Percentiles rank a stretch among this genome's conserved stretches.
These are phyloP conservation scores for Poecilobothrus nobilitatus DNA, from an alignment of 2,888 invertebrate species.

Conservation along the genomic window DNA sequence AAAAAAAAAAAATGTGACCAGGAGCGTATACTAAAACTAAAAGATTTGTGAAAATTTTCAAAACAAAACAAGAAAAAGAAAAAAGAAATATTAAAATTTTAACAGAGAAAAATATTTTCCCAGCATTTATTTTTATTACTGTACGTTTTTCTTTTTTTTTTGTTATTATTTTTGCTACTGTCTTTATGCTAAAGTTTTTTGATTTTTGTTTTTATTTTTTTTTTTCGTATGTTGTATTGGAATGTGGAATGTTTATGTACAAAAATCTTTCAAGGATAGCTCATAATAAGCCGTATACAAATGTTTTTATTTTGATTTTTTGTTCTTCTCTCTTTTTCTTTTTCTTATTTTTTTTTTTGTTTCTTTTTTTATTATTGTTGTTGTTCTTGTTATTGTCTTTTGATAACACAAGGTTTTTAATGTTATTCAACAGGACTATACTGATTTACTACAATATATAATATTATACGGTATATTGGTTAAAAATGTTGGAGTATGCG, in stretches of 20 bases:
- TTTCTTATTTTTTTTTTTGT: neutral
- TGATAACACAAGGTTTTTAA: neutral
- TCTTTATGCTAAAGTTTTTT: too few relatives aligned
- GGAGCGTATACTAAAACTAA: neutral
- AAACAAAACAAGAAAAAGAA: neutral
- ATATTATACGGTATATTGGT: neutral
- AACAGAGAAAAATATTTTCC: neutral
- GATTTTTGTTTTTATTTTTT: neutral
- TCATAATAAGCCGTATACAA: slow-evolving; percentile 4
- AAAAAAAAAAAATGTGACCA: neutral
- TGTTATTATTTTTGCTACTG: neutral
- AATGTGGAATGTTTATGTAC: neutral
- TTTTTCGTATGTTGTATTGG: neutral
- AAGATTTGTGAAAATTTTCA: neutral
- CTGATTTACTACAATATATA: neutral
- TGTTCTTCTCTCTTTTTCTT: too few relatives aligned
- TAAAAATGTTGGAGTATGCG: neutral
- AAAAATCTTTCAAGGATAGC: slow-evolving; percentile 2
- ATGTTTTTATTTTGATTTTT: too few relatives aligned
- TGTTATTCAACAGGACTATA: slow-evolving; percentile 6
- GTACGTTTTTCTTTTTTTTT: too few relatives aligned
- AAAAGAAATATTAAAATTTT: neutral
- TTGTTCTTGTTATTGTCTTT: neutral
- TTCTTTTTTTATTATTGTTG: neutral
- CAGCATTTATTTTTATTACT: neutral